Base-by-base conservation (phyloP, 2,113 vertebrate genomes). In the Stictonetta naevosa region DNA sequence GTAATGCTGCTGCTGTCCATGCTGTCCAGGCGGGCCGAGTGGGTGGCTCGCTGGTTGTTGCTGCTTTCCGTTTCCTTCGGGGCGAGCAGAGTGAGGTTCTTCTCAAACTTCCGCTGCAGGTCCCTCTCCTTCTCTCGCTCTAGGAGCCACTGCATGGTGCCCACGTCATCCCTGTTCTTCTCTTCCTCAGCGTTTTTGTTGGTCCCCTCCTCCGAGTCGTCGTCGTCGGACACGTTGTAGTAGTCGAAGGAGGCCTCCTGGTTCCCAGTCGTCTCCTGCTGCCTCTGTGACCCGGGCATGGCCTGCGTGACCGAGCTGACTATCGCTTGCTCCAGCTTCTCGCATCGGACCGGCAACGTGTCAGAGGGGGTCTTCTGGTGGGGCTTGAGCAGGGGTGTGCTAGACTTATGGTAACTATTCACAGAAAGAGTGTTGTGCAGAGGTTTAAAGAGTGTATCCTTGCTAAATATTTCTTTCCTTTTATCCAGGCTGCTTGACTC, bases 1-100 rank as follows among this genome's bases (percentile, higher is more conserved):
- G 99, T 99, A 94, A 99, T 99, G 50, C 99, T 99, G 98, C 99
- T 99, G 97, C 99, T 99, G 98, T 99, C 99, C 99, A 99, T 99
- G 97, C 99, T 99, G 98, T 99, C 99, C 36, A 99, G 98, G 48
- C 99, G 98, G 29, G 99, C 99, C 4, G 99, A 99, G 85, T 99
- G 99, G 20, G 98, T 99, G n/a, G 99, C 98, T 96, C 99, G 98
- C 98, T 99, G 99, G 97, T 97, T 98, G 98, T 98, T 98, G 98
- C 98, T 98, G 92, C 98, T 99, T 86, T 99, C 99, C 1, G 98
- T 98, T 95, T 99, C 99, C 96, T 98, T 98, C 0, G 99, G 98
- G 96, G 99, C 96, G 13, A 99, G 98, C 95, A 99, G 99, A 38
- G 99, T 99, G 68, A 99, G 99, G 95, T 99, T 99, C 97, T 99